A percentile compares a stretch with the other conserved stretches of the same genome.
These are phyloP conservation scores for Gymnoscopelus microlampas DNA, from an alignment of 2,797 vertebrate genomes.

Conservation along the genomic window DNA sequence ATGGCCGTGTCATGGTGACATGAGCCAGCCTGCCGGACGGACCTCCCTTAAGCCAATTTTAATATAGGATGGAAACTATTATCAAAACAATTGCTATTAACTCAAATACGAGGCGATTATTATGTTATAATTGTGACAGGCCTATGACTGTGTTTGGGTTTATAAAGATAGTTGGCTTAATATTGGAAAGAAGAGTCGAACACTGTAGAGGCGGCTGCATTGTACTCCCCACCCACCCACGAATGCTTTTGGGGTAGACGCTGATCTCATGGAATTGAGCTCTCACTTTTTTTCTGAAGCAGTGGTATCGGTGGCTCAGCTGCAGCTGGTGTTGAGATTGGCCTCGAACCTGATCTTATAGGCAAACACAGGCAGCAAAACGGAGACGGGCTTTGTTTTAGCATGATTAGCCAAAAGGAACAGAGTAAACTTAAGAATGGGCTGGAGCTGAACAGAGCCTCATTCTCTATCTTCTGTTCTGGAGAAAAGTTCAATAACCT, in stretches of 20 bases:
- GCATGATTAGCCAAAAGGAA: constrained; percentile 32
- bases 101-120: too few relatives aligned
- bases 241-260: constrained; percentile 57
- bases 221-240: constrained; percentile 8
- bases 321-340: constrained; percentile 66
- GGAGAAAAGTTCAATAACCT: background rate
- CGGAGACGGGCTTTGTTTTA: constrained; percentile 28
- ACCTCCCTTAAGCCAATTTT: too few relatives aligned
- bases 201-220: constrained; percentile 26
- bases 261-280: constrained; percentile 69
- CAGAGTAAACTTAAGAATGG: constrained; percentile 11
- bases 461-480: background rate
- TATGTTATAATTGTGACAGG: too few relatives aligned
- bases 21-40: too few relatives aligned
- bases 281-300: constrained; percentile 56
- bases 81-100: too few relatives aligned
- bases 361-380: constrained; percentile 56
- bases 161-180: constrained; percentile 39
- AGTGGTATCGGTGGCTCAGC: constrained; percentile 61
- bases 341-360: constrained; percentile 63
- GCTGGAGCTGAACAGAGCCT: background rate
- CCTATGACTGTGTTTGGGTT: constrained; percentile 28
- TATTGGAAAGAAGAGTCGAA: constrained; percentile 34
- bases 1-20: too few relatives aligned
- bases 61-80: too few relatives aligned